Base-by-base conservation (phyloP, 2,888 invertebrate species). In the Macaria liturata region DNA sequence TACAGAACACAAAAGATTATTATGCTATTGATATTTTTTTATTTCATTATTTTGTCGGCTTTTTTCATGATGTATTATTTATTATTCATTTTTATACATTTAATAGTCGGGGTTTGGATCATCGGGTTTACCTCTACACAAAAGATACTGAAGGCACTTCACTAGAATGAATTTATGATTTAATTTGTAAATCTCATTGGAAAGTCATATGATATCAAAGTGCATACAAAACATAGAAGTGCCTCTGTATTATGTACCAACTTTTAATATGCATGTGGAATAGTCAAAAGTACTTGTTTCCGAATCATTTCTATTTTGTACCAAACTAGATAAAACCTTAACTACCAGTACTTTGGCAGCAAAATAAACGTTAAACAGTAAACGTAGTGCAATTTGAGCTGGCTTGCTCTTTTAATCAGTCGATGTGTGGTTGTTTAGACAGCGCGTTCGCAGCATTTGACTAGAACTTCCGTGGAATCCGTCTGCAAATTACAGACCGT, bases 1-100 rank as follows among this genome's bases (percentile, higher is more conserved):
- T 72, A 72, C 76, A 76, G 76, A 78, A 81, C 78, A 67, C 75
- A 76, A 86, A 83, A 88, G 86, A 88, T 84, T 86, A 81, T 80
- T 81, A 68, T 81, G 72, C 80, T 80, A 81, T 77, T 68, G 63
- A 64, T 72, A 65, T 66, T 67, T 69, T 75, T 72, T 51, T 20
- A 57, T 61, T 71, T 72, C 67, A 66, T 60, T 68, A 68, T 49
- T 37, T 43, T 61, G 56, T 47, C 58, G 62, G 73, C 70, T 68
- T 68, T 69, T 73, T 74, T 72, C 68, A 71, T 65, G 62, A 70
- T 70, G 64, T n/a, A n/a, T n/a, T n/a, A n/a, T n/a, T n/a, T n/a
- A n/a, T n/a, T n/a, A n/a, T 20, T 20, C 20, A 20, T 20, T 20
- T 20, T 20, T 20, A 20, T 20, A 20, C 20, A 20, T 20, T 20